Evolutionary conservation across 1,140 invertebrate genomes (phyloP), one percentile per base, ranked within the genome.

Genomic region (Globodera ellingtonae): DNA sequence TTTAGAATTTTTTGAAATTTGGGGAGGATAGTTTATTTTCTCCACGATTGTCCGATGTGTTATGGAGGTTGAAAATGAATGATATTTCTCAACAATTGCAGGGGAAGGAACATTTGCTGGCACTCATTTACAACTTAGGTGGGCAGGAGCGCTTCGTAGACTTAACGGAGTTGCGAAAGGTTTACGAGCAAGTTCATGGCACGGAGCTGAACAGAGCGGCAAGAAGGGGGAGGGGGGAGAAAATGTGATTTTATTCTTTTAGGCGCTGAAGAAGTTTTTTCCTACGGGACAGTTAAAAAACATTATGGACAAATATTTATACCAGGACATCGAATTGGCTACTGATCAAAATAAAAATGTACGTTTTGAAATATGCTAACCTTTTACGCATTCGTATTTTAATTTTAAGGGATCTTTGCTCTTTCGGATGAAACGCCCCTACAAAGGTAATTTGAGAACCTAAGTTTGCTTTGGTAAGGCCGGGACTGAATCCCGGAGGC

Each of bases 231-330:
- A 15, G 62, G 62, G 48, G 46, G 24, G 15, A 48, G 35, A 35
- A 35, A 35, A 3, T 35, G 7, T 13, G 5, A 24, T 18, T 76
- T 75, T 13, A 13, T 15, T 76, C 18, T 65, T 59, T 35, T 15
- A 77, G 75, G 75, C 52, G 10, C 48, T 77, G 13, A 77, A 77
- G 47, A 35, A 62, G 9, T 77, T 46, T 67, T 77, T 77, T 18
- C 75, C 75, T 4, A 77, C 75, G 24, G 75, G 75, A 35, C 21
- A 35, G 21, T 62, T 77, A 24, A 77, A 67, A 44, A 69, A 24
- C 35, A 77, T 77, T 21, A 77, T 77, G 21, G 62, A 67, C 62
- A 67, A 47, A 9, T 77, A 77, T 67, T 47, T 77, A 48, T 77
- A 65, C 21, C 10, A 77, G 6, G 75, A 77, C 46, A 62, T 77